Evolutionary conservation across 92 coral and sea anemone species (phyloP), one percentile per base, ranked within the genome.

Genomic region (Bergia puertoricense): DNA sequence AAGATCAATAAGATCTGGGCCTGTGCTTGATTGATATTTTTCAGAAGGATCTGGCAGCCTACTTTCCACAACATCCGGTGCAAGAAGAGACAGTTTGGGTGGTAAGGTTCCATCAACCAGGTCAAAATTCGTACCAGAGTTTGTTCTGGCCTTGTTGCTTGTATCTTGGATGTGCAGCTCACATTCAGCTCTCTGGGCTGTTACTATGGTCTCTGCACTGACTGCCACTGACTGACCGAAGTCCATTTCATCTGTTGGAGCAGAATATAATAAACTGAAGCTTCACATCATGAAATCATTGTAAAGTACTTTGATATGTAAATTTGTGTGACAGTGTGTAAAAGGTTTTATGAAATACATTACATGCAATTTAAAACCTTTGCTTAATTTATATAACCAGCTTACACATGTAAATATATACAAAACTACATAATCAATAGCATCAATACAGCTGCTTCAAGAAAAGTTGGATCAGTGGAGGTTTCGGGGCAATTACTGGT

Each of bases 1-100:
- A 18, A 84, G 87, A 74, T 84, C 87, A 84, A 84, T 84, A 20
- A 84, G 87, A 84, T 84, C 87, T 10, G 87, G 87, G 54, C 87
- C 79, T 76, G 82, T 46, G n/a, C 77, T 42, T 6, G 75, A 75
- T 22, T 79, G 74, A 20, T 45, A 65, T 38, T 44, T 79, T 36
- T 72, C 67, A 15, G 77, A 84, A 14, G 67, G 67, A 37, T 16
- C 79, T n/a, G 40, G 44, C 10, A 20, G 42, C 39, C 79, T 84
- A 36, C 87, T 46, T 48, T 72, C 72, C 54, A 84, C 87, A 14
- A 84, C 87, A 48, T 84, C 87, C 10, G 87, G 87, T 5, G 87
- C 46, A 0, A 40, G 23, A 75, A 30, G 30, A 44, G 14, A 15
- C 37, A 16, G 62, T 36, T 3, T 44, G 67, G 87, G 51, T 8